Conservation (phyloP, 2,888 invertebrate species). For the Bugula neritina region DNA sequence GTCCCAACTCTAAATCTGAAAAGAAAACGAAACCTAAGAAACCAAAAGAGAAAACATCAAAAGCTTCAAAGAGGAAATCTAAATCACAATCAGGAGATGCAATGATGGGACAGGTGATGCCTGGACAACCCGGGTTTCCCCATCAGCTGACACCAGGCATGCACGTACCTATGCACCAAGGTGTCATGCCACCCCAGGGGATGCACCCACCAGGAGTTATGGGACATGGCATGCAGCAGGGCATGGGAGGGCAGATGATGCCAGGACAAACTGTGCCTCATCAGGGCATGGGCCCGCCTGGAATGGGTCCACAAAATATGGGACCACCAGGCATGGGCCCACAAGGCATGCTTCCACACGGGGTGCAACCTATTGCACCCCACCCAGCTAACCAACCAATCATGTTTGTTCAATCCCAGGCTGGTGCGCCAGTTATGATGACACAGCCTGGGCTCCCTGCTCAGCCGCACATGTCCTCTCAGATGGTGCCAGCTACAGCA, state of each 20-base stretch:
- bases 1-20: constrained; percentile 29
- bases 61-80: constrained; percentile 28
- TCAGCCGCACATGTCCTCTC: constrained; percentile 9
- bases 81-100: neutral
- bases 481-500: neutral
- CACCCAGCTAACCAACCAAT: neutral
- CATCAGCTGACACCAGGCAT: neutral
- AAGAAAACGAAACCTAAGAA: constrained; percentile 33
- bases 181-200: neutral
- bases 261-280: neutral
- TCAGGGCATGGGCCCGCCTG: neutral
- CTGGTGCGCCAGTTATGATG: neutral
- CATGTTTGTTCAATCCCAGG: constrained; percentile 5
- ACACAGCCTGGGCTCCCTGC: neutral
- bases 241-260: neutral
- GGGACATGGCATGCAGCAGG: neutral
- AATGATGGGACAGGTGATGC: neutral
- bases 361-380: neutral
- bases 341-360: neutral
- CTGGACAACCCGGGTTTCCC: neutral
- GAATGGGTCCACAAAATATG: neutral
- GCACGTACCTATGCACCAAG: neutral
- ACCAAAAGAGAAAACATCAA: constrained; percentile 34
- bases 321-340: neutral
- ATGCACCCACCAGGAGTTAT: neutral